Percentiles rank a stretch among this genome's conserved stretches.
These are phyloP conservation scores for Tenualosa ilisha DNA, from an alignment of 2,797 vertebrate genomes.

Conservation along the genomic window DNA sequence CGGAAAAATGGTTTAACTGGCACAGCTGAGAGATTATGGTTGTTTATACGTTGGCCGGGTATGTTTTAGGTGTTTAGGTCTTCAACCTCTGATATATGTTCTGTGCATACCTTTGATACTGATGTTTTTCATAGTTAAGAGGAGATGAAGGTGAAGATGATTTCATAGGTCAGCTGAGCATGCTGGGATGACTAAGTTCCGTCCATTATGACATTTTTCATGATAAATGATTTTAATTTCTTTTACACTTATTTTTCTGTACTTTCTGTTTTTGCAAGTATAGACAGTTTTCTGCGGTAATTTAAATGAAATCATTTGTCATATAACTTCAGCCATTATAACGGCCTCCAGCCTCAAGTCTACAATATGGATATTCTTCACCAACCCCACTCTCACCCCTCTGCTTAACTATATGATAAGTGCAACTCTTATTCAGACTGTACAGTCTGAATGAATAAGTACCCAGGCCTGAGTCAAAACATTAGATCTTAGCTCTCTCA, in stretches of 20 bases:
- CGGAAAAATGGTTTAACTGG: conserved; percentile 50
- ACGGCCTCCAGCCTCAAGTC: neutral
- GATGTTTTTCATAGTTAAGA: neutral
- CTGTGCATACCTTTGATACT: neutral
- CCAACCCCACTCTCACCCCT: neutral
- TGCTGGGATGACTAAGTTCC: no score
- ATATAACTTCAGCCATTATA: neutral
- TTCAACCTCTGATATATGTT: neutral
- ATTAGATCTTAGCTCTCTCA: neutral
- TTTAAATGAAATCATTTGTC: neutral
- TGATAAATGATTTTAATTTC: no score
- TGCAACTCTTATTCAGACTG: neutral
- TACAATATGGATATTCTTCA: neutral
- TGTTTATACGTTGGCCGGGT: conserved; percentile 56
- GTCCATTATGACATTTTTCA: no score
- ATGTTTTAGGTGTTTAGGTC: neutral
- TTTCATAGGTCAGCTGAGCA: neutral
- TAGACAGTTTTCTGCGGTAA: neutral
- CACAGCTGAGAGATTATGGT: conserved; percentile 58
- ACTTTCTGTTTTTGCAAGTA: neutral
- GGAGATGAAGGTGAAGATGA: neutral
- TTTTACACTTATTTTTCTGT: no score
- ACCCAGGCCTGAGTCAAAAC: neutral
- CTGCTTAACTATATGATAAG: neutral
- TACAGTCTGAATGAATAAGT: neutral